phyloP scores from a whole-genome alignment of 53 echinoderm and acorn worm genomes.

The Hippasteria phrygiana region DNA sequence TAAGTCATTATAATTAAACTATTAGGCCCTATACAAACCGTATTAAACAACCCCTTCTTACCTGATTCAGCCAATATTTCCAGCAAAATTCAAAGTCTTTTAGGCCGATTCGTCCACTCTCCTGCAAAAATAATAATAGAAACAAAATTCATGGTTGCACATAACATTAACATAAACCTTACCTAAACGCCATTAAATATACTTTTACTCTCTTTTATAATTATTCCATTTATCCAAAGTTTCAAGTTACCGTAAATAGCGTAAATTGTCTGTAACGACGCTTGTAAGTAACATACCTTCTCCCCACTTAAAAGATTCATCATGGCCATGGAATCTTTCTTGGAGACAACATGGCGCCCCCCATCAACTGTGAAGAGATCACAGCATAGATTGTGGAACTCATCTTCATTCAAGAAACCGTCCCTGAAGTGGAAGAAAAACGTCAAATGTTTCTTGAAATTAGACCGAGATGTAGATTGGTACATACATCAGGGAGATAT shows the following conservation, averaged over 20 bases:
- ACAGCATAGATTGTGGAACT: constrained; percentile 40
- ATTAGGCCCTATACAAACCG: neutral
- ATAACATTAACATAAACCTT: neutral
- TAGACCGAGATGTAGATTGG: too few species aligned
- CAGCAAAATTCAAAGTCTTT: constrained; percentile 77
- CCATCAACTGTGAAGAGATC: constrained; percentile 40
- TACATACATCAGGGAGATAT: too few species aligned
- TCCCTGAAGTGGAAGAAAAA: constrained; percentile 17
- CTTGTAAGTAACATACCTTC: neutral
- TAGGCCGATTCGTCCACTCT: constrained; percentile 43
- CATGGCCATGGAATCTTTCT: constrained; percentile 15
- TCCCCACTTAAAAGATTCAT: constrained; percentile 12
- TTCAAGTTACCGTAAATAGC: too few species aligned
- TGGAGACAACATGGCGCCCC: neutral
- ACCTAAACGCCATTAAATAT: neutral
- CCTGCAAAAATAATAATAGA: constrained; percentile 8
- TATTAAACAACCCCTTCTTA: constrained; percentile 26
- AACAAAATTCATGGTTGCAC: too few species aligned
- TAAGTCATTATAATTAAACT: neutral
- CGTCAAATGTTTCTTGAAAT: neutral
- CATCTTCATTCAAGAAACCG: constrained; percentile 39
- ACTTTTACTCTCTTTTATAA: neutral
- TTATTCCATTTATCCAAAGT: too few species aligned
- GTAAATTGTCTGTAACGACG: neutral
- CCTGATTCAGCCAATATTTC: constrained; percentile 76